Conservation (phyloP, 2,113 vertebrate species). For the Rhagologus leucostigma region DNA sequence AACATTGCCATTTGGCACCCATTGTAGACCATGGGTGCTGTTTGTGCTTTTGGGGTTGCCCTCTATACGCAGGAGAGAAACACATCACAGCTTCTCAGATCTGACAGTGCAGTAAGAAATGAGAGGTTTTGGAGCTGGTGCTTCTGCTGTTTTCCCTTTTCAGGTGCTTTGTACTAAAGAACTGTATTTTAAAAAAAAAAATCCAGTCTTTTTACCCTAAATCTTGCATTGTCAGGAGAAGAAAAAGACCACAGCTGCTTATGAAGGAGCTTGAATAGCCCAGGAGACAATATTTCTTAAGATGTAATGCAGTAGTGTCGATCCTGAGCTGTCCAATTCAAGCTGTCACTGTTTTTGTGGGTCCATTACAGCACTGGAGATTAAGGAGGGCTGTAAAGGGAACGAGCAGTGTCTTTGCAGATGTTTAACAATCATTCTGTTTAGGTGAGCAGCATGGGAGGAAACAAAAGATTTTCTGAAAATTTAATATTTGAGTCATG, state of each 20-base stretch:
- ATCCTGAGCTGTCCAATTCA: neutral
- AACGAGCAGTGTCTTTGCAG: neutral
- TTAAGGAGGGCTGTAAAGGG: neutral
- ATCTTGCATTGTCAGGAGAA: neutral
- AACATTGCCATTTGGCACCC: rapidly evolving
- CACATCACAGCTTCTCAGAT: neutral
- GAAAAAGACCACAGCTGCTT: neutral
- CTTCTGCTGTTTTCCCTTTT: neutral
- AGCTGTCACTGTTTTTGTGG: neutral
- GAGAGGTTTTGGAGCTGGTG: neutral
- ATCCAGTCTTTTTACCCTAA: neutral
- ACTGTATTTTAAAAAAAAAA: neutral
- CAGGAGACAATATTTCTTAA: neutral
- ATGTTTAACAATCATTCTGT: neutral
- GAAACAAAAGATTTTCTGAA: neutral
- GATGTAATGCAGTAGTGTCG: neutral
- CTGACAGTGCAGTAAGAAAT: neutral
- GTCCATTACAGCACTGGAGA: neutral
- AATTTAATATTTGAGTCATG: neutral
- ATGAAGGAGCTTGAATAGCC: neutral
- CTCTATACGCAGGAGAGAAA: neutral
- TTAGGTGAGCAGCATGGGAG: neutral
- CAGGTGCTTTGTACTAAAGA: neutral
- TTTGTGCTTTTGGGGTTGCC: neutral
- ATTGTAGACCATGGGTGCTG: neutral